Evolutionary conservation across 2,888 invertebrate genomes (phyloP).

Genomic region (Lottia gigantea): DNA sequence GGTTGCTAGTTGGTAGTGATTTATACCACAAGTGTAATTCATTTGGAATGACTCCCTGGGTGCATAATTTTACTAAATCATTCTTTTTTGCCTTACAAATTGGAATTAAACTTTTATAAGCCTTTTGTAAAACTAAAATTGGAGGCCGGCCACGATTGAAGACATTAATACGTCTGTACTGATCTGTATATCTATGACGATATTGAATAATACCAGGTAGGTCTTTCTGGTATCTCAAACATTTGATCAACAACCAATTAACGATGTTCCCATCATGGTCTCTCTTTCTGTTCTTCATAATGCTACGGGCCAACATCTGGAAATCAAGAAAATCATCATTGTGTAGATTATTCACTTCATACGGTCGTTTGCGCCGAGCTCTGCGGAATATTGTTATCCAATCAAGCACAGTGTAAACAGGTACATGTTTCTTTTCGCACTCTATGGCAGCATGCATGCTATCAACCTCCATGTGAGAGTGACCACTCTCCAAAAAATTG

Average conservation of each 20-base stretch:
- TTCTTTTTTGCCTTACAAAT: slow-evolving; percentile 15
- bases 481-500: slow-evolving; percentile 12
- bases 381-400: slow-evolving; percentile 9
- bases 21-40: slow-evolving; percentile 15
- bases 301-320: not conserved
- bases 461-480: slow-evolving; percentile 4
- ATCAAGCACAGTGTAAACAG: slow-evolving; percentile 6
- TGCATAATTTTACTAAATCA: slow-evolving; percentile 16
- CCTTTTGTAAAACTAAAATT: not conserved
- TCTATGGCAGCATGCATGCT: slow-evolving; percentile 13
- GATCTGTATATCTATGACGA: not conserved
- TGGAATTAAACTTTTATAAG: not conserved
- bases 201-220: not conserved
- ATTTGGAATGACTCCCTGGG: slow-evolving; percentile 10
- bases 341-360: slow-evolving; percentile 5
- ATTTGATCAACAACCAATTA: slow-evolving; percentile 15
- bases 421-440: not conserved
- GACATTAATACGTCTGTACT: not conserved
- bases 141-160: not conserved
- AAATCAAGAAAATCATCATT: slow-evolving; percentile 14
- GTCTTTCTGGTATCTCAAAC: slow-evolving; percentile 8
- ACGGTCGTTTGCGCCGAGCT: slow-evolving; percentile 4
- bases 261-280: slow-evolving; percentile 2
- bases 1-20: too few relatives aligned
- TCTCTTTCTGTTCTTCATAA: slow-evolving; percentile 10